Conservation (phyloP, 2,113 vertebrate genomes). For the Dipodomys merriami region DNA sequence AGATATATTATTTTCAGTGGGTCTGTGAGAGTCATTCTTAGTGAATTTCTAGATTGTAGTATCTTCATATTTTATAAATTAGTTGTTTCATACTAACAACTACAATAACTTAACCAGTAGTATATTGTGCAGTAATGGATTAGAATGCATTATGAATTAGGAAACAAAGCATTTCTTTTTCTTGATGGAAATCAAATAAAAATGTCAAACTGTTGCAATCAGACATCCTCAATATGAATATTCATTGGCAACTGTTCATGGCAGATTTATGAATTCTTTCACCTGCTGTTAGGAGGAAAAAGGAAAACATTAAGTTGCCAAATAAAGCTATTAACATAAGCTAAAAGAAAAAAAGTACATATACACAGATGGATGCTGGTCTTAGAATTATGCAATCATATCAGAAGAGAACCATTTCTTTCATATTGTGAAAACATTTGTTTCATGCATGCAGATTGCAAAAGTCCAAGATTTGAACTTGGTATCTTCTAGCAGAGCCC, state of each 20-base stretch:
- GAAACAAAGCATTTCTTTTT: conserved; percentile 83
- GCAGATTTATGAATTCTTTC: conserved; percentile 92
- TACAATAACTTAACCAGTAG: conserved; percentile 79
- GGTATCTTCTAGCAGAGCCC: neutral
- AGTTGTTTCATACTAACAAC: conserved; percentile 79
- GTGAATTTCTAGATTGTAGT: conserved; percentile 21
- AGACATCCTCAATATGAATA: conserved; percentile 89
- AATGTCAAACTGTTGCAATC: conserved; percentile 89
- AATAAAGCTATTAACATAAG: conserved; percentile 89
- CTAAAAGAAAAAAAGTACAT: conserved; percentile 81
- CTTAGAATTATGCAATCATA: conserved; percentile 84
- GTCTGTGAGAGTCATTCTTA: conserved; percentile 45
- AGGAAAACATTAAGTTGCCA: conserved; percentile 88
- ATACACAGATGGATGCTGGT: conserved; percentile 87
- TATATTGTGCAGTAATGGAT: conserved; percentile 79
- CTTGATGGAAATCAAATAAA: conserved; percentile 87
- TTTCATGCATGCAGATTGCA: conserved; percentile 79
- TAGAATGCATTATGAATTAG: conserved; percentile 84
- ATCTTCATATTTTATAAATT: conserved; percentile 77
- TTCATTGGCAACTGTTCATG: conserved; percentile 92
- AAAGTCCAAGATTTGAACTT: conserved; percentile 80
- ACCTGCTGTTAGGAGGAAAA: conserved; percentile 88
- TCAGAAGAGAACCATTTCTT: conserved; percentile 81
- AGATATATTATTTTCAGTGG: neutral
- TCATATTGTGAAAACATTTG: conserved; percentile 85